Conservation (phyloP, 2,888 invertebrate genomes). For the Cryptus viduatorius region DNA sequence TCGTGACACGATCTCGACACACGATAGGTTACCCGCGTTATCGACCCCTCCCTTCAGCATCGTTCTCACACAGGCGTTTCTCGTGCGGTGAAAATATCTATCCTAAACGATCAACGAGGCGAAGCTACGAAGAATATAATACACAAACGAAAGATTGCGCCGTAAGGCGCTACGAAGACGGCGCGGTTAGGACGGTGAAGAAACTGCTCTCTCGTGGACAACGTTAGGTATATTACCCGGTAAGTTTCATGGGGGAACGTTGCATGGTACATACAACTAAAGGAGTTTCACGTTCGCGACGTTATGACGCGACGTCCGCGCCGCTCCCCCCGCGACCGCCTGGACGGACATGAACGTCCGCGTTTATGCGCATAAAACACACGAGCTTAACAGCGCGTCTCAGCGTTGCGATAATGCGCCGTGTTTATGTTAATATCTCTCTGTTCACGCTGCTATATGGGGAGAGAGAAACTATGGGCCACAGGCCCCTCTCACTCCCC, state of each 20-base stretch:
- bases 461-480: conserved; percentile 7
- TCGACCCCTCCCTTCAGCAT: conserved; percentile 39
- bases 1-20: conserved; percentile 62
- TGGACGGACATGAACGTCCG: conserved; percentile 62
- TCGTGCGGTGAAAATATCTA: conserved; percentile 2
- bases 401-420: conserved; percentile 77
- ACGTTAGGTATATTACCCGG: conserved; percentile 6
- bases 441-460: conserved; percentile 47
- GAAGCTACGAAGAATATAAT: neutral
- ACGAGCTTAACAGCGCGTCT: conserved; percentile 75
- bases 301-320: conserved; percentile 52
- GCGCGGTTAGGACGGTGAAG: neutral
- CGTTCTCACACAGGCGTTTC: conserved; percentile 19
- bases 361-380: conserved; percentile 75
- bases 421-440: conserved; percentile 78
- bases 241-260: conserved; percentile 4
- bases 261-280: neutral
- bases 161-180: neutral
- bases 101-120: conserved; percentile 2
- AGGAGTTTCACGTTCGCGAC: conserved; percentile 53
- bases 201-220: conserved; percentile 13
- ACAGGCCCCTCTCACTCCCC: conserved; percentile 2
- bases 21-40: conserved; percentile 47
- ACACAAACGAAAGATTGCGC: too few relatives aligned
- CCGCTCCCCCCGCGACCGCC: conserved; percentile 40